phyloP scores from a whole-genome alignment of 2,888 invertebrate genomes.

The Polylopha cassiicola region DNA sequence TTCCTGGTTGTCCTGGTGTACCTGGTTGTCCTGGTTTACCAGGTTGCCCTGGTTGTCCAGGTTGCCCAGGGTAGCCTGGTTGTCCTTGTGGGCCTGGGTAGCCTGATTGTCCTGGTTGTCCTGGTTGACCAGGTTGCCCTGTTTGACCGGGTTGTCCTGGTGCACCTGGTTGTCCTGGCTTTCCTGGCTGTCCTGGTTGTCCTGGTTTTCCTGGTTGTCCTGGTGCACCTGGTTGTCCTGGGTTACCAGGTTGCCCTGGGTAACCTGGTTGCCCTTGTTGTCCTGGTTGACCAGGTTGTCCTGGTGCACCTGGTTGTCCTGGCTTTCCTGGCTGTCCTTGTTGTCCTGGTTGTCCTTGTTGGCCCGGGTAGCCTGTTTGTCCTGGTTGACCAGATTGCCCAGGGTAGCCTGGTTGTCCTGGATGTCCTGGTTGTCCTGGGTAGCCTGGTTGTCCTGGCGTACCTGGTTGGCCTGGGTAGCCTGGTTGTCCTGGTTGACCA shows the following conservation, averaged over 20 bases:
- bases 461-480: conserved; percentile 15
- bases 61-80: conserved; percentile 8
- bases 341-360: conserved; percentile 14
- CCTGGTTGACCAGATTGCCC: conserved; percentile 20
- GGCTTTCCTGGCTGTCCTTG: conserved; percentile 3
- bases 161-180: conserved; percentile 11
- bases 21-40: conserved; percentile 8
- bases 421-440: conserved; percentile 16
- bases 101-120: conserved; percentile 4
- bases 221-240: conserved; percentile 35
- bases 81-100: conserved; percentile 6
- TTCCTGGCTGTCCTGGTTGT: conserved; percentile 16
- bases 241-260: conserved; percentile 25
- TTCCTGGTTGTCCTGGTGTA: conserved; percentile 3
- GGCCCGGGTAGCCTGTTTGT: neutral
- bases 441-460: conserved; percentile 16
- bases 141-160: conserved; percentile 11
- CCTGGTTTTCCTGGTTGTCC: conserved; percentile 62
- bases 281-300: conserved; percentile 6
- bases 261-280: conserved; percentile 33
- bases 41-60: conserved; percentile 8
- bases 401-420: conserved; percentile 13
- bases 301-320: conserved; percentile 8
- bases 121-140: conserved; percentile 11
- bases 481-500: conserved; percentile 17